Conservation (phyloP, 2,888 invertebrate species). For the Eupithecia vulgata region DNA sequence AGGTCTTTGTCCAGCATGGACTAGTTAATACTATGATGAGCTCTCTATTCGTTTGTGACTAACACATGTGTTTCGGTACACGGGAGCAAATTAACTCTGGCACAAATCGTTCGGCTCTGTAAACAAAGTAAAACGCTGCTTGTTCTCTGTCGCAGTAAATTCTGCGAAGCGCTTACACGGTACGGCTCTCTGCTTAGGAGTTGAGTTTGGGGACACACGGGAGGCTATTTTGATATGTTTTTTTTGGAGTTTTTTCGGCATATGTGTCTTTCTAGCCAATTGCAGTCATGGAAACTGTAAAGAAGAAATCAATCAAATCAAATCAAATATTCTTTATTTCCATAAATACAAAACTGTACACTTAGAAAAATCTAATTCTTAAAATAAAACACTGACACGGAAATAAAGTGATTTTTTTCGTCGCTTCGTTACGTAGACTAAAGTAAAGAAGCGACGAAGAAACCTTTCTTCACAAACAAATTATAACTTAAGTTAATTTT, state of each 20-base stretch:
- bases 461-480: too few species aligned
- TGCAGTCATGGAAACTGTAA: neutral
- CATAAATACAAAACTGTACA: too few species aligned
- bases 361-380: too few species aligned
- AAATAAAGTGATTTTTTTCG: too few species aligned
- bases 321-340: too few species aligned
- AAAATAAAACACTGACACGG: too few species aligned
- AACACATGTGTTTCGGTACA: neutral
- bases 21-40: too few species aligned
- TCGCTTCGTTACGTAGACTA: too few species aligned
- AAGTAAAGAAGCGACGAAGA: too few species aligned
- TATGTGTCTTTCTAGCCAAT: neutral
- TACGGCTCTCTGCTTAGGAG: conserved; percentile 57
- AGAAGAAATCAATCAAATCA: too few species aligned
- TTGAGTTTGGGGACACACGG: conserved; percentile 26
- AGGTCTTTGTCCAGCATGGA: too few species aligned
- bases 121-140: conserved; percentile 37
- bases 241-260: neutral
- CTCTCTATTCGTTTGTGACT: neutral
- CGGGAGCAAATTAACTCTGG: conserved; percentile 30
- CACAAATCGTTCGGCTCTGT: conserved; percentile 32
- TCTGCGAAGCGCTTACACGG: conserved; percentile 52
- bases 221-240: neutral
- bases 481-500: too few species aligned
- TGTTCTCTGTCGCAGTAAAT: conserved; percentile 54